A percentile compares a stretch with the other conserved stretches of the same genome.
phyloP scores from a whole-genome alignment of 2,113 vertebrate genomes.

The Elephas maximus region DNA sequence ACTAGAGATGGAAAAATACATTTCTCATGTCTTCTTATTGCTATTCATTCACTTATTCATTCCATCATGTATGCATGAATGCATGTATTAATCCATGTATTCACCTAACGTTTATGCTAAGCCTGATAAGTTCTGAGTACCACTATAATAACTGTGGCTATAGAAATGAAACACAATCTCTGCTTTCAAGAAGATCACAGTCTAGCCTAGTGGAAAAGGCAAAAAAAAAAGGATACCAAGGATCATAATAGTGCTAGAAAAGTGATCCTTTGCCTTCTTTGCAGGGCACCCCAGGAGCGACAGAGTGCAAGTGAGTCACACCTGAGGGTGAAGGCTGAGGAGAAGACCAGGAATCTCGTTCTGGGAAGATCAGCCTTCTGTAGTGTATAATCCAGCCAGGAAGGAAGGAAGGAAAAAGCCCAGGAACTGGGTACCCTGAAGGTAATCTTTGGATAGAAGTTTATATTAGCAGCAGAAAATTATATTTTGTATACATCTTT shows the following conservation, averaged over 20 bases:
- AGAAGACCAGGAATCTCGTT: background rate
- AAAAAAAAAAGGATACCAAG: background rate
- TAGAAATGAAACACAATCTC: background rate
- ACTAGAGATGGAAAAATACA: background rate
- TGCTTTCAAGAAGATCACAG: background rate
- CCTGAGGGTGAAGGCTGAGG: background rate
- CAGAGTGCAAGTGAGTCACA: background rate
- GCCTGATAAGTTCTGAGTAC: background rate
- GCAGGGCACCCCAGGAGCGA: background rate
- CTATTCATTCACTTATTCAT: background rate
- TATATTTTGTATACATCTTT: background rate
- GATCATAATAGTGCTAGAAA: background rate
- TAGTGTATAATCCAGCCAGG: background rate
- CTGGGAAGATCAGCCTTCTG: background rate
- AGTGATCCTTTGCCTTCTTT: background rate
- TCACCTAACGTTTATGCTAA: background rate
- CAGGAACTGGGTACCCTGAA: background rate
- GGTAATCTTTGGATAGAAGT: background rate
- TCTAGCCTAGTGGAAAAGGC: background rate
- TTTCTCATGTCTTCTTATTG: background rate
- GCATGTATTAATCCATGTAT: background rate
- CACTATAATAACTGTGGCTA: background rate
- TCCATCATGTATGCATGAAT: background rate
- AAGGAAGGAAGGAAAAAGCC: background rate
- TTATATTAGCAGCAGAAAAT: background rate